phyloP scores from a whole-genome alignment of 2,797 vertebrate genomes.

The Hafferia zeledoni region DNA sequence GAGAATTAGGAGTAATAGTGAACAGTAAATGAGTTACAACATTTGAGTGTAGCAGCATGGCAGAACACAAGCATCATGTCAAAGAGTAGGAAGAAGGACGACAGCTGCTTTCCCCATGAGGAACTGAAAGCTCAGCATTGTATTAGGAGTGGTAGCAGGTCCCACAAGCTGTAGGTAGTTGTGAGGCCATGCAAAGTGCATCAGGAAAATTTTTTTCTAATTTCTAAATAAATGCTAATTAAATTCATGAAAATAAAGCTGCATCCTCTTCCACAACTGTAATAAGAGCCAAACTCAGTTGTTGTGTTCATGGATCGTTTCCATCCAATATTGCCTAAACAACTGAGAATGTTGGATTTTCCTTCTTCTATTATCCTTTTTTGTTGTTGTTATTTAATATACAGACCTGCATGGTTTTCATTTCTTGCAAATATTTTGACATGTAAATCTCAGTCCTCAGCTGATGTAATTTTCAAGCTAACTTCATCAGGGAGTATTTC shows the following conservation, averaged over 20 bases:
- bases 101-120: not conserved
- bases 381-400: no score
- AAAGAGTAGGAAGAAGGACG: not conserved
- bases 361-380: not conserved
- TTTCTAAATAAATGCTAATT: not conserved
- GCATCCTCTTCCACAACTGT: not conserved
- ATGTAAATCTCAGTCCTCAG: not conserved
- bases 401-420: not conserved
- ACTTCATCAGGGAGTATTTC: not conserved
- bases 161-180: fast-evolving
- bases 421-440: not conserved
- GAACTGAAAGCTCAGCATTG: not conserved
- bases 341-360: not conserved
- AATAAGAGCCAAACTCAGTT: not conserved
- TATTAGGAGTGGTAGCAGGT: fast-evolving
- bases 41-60: not conserved
- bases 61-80: not conserved
- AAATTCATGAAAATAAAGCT: not conserved
- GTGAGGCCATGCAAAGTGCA: fast-evolving
- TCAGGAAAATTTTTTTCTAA: not conserved
- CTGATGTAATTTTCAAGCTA: not conserved
- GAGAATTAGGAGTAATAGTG: not conserved
- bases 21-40: not conserved
- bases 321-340: not conserved
- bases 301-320: not conserved